Conservation (phyloP, 2,888 invertebrate species). For the Hylaea fasciaria region DNA sequence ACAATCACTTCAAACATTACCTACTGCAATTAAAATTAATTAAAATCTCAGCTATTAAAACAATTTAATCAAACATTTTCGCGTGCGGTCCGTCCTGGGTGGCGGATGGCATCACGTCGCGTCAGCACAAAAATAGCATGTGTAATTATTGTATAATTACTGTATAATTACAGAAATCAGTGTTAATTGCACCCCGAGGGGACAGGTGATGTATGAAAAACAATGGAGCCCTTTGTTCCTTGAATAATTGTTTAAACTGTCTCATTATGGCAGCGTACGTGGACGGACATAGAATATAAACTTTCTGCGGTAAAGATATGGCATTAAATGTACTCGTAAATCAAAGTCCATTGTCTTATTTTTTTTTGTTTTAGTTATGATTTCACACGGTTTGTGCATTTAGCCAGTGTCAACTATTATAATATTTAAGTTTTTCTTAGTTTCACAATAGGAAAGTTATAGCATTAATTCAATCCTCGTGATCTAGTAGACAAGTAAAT, state of each 20-base stretch:
- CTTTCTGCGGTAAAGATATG: conserved; percentile 20
- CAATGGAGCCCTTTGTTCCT: conserved; percentile 64
- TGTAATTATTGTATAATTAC: conserved; percentile 18
- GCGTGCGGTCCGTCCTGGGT: conserved; percentile 36
- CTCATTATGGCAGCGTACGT: conserved; percentile 58
- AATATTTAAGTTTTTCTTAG: no score
- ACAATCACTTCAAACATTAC: not conserved
- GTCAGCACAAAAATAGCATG: conserved; percentile 31
- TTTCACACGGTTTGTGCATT: no score
- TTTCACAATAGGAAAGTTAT: no score
- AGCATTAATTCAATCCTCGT: no score
- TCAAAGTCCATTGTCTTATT: no score
- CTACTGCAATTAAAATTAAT: not conserved
- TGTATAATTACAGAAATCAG: conserved; percentile 66
- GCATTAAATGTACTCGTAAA: not conserved
- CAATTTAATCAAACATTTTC: conserved; percentile 42
- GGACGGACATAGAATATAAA: conserved; percentile 33
- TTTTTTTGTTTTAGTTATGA: no score
- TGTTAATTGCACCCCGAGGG: conserved; percentile 59
- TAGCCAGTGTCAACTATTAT: no score
- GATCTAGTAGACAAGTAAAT: no score
- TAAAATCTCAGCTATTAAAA: conserved; percentile 25
- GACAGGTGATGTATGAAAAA: conserved; percentile 68
- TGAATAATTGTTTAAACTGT: conserved; percentile 66
- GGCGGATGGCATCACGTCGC: conserved; percentile 36